phyloP scores from a whole-genome alignment of 2,113 vertebrate species.

The Notothenia coriiceps region DNA sequence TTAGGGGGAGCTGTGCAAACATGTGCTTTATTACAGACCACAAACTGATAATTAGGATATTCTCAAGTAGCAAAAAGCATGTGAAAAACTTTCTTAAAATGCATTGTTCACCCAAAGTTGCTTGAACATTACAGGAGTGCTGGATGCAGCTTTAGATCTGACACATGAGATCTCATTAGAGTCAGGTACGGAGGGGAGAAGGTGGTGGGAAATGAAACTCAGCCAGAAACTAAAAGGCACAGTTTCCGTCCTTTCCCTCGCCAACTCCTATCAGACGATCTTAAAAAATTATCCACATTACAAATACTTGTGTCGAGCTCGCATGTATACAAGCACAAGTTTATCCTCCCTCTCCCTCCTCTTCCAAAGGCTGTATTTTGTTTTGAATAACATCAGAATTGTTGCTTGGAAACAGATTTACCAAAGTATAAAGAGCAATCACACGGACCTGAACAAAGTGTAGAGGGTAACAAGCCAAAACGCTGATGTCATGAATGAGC shows the following conservation, averaged over 20 bases:
- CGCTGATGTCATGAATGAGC: conserved; percentile 64
- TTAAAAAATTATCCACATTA: background rate
- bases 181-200: conserved; percentile 47
- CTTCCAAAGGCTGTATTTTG: conserved; percentile 51
- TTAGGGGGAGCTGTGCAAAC: background rate
- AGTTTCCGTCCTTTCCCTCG: conserved; percentile 55
- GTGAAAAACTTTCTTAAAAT: conserved; percentile 2
- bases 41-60: background rate
- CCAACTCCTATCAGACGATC: conserved; percentile 57
- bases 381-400: conserved; percentile 70
- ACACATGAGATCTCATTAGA: conserved; percentile 36
- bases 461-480: conserved; percentile 60
- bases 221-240: conserved; percentile 52
- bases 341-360: background rate
- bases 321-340: conserved; percentile 24
- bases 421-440: conserved; percentile 49
- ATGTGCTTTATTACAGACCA: conserved; percentile 20
- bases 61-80: background rate
- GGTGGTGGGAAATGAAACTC: conserved; percentile 56
- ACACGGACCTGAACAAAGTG: conserved; percentile 43
- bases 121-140: conserved; percentile 2
- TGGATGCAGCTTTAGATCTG: background rate
- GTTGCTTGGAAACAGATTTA: conserved; percentile 68
- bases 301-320: conserved; percentile 3
- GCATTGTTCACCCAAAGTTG: conserved; percentile 9